Evolutionary conservation across 2,113 vertebrate species (phyloP).

Genomic region (Paratilapia polleni): DNA sequence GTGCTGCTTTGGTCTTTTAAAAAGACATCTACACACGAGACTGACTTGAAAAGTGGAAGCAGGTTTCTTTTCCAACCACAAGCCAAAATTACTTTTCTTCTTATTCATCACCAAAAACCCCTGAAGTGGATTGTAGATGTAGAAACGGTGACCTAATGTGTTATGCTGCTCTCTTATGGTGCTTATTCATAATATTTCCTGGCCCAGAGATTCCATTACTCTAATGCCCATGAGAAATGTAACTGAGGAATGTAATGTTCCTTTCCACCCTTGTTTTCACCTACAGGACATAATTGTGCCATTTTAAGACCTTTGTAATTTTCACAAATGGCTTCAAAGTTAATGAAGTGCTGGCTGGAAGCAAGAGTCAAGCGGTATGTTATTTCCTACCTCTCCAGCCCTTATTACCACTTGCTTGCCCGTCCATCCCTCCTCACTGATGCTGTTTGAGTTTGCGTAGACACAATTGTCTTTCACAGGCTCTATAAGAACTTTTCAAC

Average conservation of each 20-base stretch:
- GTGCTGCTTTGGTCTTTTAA: constrained; percentile 34
- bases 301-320: constrained; percentile 39
- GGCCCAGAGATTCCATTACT: constrained; percentile 27
- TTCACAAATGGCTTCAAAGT: constrained; percentile 23
- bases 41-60: constrained; percentile 35
- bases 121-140: constrained; percentile 36
- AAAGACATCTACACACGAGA: constrained; percentile 24
- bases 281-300: constrained; percentile 16
- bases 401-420: neutral
- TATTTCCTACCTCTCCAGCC: neutral
- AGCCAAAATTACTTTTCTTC: constrained; percentile 29
- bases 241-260: constrained; percentile 44
- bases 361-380: neutral
- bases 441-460: constrained; percentile 20
- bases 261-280: constrained; percentile 52
- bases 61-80: constrained; percentile 41
- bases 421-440: neutral
- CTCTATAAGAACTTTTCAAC: constrained; percentile 17
- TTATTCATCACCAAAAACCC: constrained; percentile 16
- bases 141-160: constrained; percentile 56
- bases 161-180: constrained; percentile 28
- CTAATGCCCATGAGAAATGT: constrained; percentile 42
- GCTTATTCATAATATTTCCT: constrained; percentile 36
- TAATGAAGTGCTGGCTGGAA: constrained; percentile 24
- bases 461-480: neutral